Evolutionary conservation across 2,113 vertebrate species (phyloP).

Genomic region (Albula goreensis): DNA sequence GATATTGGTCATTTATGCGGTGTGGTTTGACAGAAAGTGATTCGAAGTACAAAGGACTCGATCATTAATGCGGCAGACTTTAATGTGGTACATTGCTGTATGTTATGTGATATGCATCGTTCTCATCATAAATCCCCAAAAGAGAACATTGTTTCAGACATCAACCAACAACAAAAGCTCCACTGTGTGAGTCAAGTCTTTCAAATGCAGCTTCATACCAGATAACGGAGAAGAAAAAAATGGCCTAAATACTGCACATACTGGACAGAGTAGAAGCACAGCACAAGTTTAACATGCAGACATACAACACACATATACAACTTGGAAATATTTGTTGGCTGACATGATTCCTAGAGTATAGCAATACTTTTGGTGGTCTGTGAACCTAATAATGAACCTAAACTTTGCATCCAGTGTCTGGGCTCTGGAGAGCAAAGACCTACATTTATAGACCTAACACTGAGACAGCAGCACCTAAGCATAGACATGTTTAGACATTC

Average conservation of each 20-base stretch:
- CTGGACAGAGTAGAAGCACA: slow-evolving; percentile 39
- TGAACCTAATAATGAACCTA: not conserved
- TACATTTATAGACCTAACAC: not conserved
- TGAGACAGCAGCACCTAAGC: not conserved
- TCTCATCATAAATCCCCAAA: slow-evolving; percentile 48
- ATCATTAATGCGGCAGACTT: slow-evolving; percentile 57
- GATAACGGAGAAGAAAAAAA: slow-evolving; percentile 3
- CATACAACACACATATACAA: not conserved
- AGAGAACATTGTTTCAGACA: slow-evolving; percentile 43
- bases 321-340: slow-evolving; percentile 28
- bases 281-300: slow-evolving; percentile 28
- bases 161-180: slow-evolving; percentile 64
- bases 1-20: too few relatives aligned
- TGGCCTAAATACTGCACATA: not conserved
- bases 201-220: slow-evolving; percentile 16
- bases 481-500: not conserved
- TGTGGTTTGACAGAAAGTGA: not conserved
- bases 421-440: not conserved
- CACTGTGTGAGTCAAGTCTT: slow-evolving; percentile 63
- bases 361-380: not conserved
- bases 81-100: slow-evolving; percentile 61
- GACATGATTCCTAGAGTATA: not conserved
- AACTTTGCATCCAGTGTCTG: not conserved
- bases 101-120: slow-evolving; percentile 61
- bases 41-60: slow-evolving; percentile 20